These are phyloP conservation scores for Bradypus variegatus DNA, from an alignment of 2,797 vertebrate species.

Conservation along the genomic window DNA sequence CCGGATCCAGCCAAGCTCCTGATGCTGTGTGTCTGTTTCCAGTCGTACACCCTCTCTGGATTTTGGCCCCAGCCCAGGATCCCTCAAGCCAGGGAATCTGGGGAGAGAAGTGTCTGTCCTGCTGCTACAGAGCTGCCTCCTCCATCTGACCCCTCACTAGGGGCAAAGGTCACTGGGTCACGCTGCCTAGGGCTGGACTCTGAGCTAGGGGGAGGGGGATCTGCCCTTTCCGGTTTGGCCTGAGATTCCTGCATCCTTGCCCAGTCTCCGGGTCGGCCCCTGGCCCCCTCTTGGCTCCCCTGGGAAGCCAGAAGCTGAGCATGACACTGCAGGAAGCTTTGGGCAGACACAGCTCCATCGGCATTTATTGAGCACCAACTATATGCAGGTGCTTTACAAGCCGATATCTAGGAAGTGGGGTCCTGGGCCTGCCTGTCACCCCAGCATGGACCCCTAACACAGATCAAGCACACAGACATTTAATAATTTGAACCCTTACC, in stretches of 20 bases:
- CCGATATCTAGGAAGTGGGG: neutral
- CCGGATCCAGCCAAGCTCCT: neutral
- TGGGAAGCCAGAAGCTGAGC: neutral
- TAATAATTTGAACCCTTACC: neutral
- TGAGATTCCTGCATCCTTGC: neutral
- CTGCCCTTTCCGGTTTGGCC: constrained; percentile 44
- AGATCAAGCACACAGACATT: neutral
- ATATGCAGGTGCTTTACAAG: neutral
- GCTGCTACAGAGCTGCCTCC: neutral
- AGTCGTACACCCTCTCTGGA: neutral
- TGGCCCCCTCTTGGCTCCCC: neutral
- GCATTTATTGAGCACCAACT: neutral
- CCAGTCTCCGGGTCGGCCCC: neutral
- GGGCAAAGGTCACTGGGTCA: constrained; percentile 41
- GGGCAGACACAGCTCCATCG: neutral
- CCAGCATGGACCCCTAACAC: neutral
- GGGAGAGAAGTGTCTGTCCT: neutral
- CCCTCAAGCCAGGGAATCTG: neutral
- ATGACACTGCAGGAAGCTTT: neutral
- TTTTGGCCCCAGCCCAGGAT: neutral
- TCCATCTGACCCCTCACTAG: neutral
- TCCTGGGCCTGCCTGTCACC: neutral
- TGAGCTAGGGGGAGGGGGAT: neutral
- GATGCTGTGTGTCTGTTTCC: neutral
- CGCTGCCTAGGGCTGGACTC: constrained; percentile 1